A percentile compares a stretch with the other conserved stretches of the same genome.
phyloP scores from a whole-genome alignment of 2,113 vertebrate genomes.

The Protobothrops mucrosquamatus region DNA sequence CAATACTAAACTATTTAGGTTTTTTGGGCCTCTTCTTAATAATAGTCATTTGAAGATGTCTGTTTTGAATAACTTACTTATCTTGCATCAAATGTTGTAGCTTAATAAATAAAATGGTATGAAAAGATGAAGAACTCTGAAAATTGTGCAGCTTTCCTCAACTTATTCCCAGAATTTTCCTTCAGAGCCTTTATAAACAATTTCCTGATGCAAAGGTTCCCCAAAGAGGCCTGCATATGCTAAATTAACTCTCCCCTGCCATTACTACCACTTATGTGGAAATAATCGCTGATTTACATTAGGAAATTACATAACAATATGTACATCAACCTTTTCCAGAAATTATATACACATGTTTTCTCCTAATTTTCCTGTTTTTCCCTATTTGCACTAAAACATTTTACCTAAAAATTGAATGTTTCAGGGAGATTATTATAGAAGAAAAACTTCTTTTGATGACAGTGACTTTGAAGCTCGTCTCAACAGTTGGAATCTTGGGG shows the following conservation, averaged over 20 bases:
- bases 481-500: slow-evolving; percentile 97
- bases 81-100: slow-evolving; percentile 21
- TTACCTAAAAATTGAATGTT: slow-evolving; percentile 50
- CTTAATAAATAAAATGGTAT: not conserved
- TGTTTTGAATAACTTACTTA: slow-evolving; percentile 37
- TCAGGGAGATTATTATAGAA: slow-evolving; percentile 71
- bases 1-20: not conserved
- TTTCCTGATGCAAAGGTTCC: not conserved
- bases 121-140: not conserved
- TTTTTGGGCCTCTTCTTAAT: slow-evolving; percentile 28
- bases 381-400: slow-evolving; percentile 26
- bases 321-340: not conserved
- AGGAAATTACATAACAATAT: not conserved
- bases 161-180: not conserved
- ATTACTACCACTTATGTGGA: not conserved
- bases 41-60: slow-evolving; percentile 30
- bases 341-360: not conserved
- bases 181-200: not conserved
- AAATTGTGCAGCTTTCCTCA: not conserved
- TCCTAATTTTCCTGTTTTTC: not conserved
- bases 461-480: slow-evolving; percentile 87
- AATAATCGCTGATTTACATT: not conserved
- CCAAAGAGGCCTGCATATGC: not conserved
- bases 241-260: not conserved
- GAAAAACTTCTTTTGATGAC: slow-evolving; percentile 73